A percentile compares a stretch with the other conserved stretches of the same genome.
These are phyloP conservation scores for Barnardius zonarius DNA, from an alignment of 2,113 vertebrate genomes.

Conservation along the genomic window DNA sequence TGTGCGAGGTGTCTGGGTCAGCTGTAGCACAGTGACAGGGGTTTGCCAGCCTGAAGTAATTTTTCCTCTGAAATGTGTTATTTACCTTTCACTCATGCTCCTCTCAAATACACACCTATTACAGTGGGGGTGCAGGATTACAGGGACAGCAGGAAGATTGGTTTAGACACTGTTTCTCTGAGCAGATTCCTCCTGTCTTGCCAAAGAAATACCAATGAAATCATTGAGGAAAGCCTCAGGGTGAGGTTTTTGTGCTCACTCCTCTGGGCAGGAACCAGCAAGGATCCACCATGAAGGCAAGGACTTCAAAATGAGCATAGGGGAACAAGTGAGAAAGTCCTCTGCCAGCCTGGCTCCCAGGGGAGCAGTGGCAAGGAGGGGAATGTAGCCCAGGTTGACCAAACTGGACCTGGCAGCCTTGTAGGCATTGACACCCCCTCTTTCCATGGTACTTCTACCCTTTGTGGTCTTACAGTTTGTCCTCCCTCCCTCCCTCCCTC, in stretches of 20 bases:
- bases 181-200: neutral
- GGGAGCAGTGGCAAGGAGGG: neutral
- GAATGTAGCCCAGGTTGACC: neutral
- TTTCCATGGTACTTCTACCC: neutral
- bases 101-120: neutral
- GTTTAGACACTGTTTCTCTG: neutral
- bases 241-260: neutral
- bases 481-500: no score
- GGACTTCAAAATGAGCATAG: rapidly evolving
- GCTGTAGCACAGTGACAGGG: neutral
- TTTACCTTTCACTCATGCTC: neutral
- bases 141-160: neutral
- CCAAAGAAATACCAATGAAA: neutral
- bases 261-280: neutral
- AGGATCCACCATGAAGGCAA: neutral
- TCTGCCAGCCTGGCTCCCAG: neutral
- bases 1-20: neutral
- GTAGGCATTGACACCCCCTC: neutral
- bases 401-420: neutral
- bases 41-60: neutral
- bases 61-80: neutral
- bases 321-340: neutral
- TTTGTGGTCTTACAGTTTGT: rapidly evolving
- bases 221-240: neutral
- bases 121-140: neutral